These are phyloP conservation scores for Progne subis DNA, from an alignment of 2,113 vertebrate species.

Conservation along the genomic window DNA sequence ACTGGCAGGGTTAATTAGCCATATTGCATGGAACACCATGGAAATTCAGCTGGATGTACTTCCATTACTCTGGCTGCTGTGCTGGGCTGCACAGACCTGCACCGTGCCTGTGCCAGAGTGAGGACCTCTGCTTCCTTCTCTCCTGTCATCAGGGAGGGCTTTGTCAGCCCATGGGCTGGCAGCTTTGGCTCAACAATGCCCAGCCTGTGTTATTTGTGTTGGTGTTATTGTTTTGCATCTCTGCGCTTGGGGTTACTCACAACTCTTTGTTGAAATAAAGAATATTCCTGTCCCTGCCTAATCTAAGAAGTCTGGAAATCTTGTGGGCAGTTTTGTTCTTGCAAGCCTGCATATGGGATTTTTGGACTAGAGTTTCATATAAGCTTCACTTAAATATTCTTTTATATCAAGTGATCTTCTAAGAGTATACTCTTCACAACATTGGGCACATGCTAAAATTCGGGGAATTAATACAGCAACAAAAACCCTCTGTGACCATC, in stretches of 20 bases:
- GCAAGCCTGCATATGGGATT: background rate
- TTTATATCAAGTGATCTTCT: background rate
- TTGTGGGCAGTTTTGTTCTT: background rate
- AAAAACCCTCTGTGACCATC: background rate
- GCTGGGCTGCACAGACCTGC: background rate
- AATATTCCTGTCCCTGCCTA: background rate
- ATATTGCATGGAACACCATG: background rate
- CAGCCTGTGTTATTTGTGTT: background rate
- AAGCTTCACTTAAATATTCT: background rate
- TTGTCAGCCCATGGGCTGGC: background rate
- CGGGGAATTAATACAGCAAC: background rate
- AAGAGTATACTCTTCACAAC: background rate
- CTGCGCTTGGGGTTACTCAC: background rate
- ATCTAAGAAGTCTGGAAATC: background rate
- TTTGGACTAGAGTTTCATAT: background rate
- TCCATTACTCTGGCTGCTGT: background rate
- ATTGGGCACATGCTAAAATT: background rate
- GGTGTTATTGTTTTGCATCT: slow-evolving; percentile 20
- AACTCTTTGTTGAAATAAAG: background rate
- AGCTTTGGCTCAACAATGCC: background rate
- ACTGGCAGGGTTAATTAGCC: background rate
- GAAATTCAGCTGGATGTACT: background rate
- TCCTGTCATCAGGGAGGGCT: background rate
- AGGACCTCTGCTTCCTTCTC: background rate
- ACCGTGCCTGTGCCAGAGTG: background rate